Conservation (phyloP, 2,113 vertebrate species). For the Tympanuchus pallidicinctus region DNA sequence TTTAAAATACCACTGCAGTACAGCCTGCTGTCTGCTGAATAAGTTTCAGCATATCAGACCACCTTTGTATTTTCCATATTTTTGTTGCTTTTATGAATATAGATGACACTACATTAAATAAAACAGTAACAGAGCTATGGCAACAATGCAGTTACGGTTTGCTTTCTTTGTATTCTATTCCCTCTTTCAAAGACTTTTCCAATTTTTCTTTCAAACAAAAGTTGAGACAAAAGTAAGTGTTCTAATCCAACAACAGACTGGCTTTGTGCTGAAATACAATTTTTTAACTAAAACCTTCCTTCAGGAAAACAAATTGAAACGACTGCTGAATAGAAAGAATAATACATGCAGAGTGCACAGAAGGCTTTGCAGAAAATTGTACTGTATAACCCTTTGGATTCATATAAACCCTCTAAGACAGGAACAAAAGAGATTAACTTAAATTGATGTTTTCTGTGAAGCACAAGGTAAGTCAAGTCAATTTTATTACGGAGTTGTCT, state of each 20-base stretch:
- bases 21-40: neutral
- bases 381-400: neutral
- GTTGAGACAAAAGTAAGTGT: constrained; percentile 1
- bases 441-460: neutral
- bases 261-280: neutral
- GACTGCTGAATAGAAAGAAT: neutral
- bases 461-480: neutral
- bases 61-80: neutral
- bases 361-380: neutral
- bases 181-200: neutral
- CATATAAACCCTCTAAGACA: neutral
- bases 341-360: neutral
- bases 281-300: neutral
- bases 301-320: neutral
- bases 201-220: constrained; percentile 18
- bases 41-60: neutral
- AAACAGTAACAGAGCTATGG: neutral
- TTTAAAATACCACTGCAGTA: neutral
- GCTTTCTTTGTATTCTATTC: neutral
- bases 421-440: neutral
- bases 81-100: neutral
- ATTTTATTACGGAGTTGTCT: neutral
- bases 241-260: neutral
- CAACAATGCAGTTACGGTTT: neutral
- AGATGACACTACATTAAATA: neutral